These are phyloP conservation scores for Diplazon laetatorius DNA, from an alignment of 2,888 invertebrate genomes.

Conservation along the genomic window DNA sequence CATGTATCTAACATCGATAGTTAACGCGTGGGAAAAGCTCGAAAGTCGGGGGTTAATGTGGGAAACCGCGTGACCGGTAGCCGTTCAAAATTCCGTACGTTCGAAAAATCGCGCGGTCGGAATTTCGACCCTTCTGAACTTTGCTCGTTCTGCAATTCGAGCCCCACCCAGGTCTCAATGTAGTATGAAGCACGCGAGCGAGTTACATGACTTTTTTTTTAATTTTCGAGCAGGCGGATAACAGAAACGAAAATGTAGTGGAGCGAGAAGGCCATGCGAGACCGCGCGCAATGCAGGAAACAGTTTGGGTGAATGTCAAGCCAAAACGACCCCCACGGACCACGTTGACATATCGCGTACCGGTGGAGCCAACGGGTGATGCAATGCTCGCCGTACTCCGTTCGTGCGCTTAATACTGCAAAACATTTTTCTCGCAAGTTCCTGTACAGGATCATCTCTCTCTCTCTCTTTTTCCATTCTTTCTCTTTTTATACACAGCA, in stretches of 20 bases:
- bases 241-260: not conserved
- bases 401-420: slow-evolving; percentile 72
- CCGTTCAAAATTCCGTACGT: too few relatives aligned
- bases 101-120: slow-evolving; percentile 14
- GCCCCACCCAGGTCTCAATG: slow-evolving; percentile 15
- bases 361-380: slow-evolving; percentile 40
- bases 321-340: slow-evolving; percentile 57
- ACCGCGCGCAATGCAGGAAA: slow-evolving; percentile 57
- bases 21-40: too few relatives aligned
- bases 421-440: slow-evolving; percentile 74
- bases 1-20: too few relatives aligned
- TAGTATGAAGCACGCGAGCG: slow-evolving; percentile 1
- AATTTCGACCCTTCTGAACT: too few relatives aligned
- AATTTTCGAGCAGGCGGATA: not conserved
- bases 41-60: too few relatives aligned
- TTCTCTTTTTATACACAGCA: slow-evolving; percentile 25
- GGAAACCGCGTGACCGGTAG: too few relatives aligned
- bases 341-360: slow-evolving; percentile 37
- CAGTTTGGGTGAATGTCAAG: slow-evolving; percentile 66
- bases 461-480: slow-evolving; percentile 8
- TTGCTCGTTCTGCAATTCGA: too few relatives aligned
- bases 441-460: slow-evolving; percentile 52
- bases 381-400: slow-evolving; percentile 57
- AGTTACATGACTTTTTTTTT: slow-evolving; percentile 6
- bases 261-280: slow-evolving; percentile 58